Percentiles rank a stretch among this genome's conserved stretches.
These are phyloP conservation scores for Mirza zaza DNA, from an alignment of 2,113 vertebrate species.

Conservation along the genomic window DNA sequence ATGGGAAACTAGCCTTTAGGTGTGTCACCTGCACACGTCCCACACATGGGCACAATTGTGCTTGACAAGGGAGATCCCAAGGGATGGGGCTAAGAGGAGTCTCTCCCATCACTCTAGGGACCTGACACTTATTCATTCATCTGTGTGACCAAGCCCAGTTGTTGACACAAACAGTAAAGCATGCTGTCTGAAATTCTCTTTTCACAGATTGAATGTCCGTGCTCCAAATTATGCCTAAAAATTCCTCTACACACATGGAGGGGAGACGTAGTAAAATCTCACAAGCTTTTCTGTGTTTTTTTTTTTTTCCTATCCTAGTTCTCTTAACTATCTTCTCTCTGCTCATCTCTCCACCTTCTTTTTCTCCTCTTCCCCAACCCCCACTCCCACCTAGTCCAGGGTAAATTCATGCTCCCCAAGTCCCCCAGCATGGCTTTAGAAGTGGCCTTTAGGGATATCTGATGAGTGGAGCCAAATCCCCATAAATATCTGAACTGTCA, in stretches of 20 bases:
- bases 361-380: neutral
- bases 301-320: neutral
- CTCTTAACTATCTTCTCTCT: neutral
- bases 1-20: neutral
- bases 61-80: neutral
- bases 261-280: neutral
- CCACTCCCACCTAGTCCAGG: neutral
- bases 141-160: neutral
- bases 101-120: neutral
- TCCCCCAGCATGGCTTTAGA: neutral
- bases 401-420: neutral
- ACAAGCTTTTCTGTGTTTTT: neutral
- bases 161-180: neutral
- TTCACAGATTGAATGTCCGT: neutral
- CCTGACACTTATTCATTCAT: neutral
- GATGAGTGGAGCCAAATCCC: neutral
- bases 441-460: neutral
- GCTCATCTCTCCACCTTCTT: neutral
- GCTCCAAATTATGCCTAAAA: neutral
- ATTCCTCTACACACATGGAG: neutral
- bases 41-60: fast-evolving
- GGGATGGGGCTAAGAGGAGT: neutral
- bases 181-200: neutral
- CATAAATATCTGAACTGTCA: neutral
- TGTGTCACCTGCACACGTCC: neutral